Evolutionary conservation across 2,888 invertebrate species (phyloP), one percentile per base, ranked within the genome.

Genomic region (Pelosia muscerda): DNA sequence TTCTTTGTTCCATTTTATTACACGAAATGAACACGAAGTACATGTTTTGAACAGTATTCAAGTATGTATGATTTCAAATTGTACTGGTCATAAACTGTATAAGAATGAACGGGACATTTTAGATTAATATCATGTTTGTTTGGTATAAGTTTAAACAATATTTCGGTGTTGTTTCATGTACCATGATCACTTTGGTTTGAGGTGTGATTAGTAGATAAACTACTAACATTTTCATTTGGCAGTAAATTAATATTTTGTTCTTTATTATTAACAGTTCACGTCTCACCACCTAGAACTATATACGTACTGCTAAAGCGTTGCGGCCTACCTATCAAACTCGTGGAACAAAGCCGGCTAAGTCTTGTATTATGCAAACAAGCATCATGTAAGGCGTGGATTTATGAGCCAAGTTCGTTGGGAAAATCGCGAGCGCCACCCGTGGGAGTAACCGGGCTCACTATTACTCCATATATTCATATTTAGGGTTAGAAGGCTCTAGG

Each of bases 321-420:
- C 79, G 78, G 80, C 78, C 87, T 87, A 90, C 90, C 90, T 90
- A 92, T 92, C 93, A 92, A 93, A 92, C 91, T 91, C 84, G 76
- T 81, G 83, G 85, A 92, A 93, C 93, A 93, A 93, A 92, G 92
- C 88, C 84, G 85, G 82, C 91, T 92, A 90, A 92, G 93, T 93
- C 92, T 92, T 94, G 92, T 94, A 94, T 94, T 94, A 94, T 94
- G 94, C 94, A 94, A 94, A 94, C 93, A 91, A 90, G 93, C 92
- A 94, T 94, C 92, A 93, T 92, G 93, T 92, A 92, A 93, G 92
- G 93, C 91, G 90, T 90, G 90, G 93, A 94, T 94, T 94, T 94
- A 94, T 93, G 94, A 91, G 90, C 85, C 88, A 94, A 94, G 92
- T 94, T 94, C 89, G 90, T 89, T 88, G 88, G 82, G 89, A 88